phyloP scores from a whole-genome alignment of 2,797 vertebrate species.

The Cyprinodon diabolis region DNA sequence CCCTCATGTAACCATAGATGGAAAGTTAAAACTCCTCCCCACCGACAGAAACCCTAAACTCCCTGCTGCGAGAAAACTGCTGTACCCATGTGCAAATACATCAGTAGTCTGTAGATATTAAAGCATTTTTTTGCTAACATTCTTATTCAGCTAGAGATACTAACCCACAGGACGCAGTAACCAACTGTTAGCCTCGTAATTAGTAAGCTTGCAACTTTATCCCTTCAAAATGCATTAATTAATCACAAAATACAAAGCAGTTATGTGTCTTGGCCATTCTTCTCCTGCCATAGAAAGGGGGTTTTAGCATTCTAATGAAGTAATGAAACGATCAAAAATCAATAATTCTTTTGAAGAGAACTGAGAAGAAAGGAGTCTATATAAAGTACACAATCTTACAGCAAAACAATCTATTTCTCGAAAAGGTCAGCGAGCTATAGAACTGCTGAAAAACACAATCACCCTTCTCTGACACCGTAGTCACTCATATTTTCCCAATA shows the following conservation, averaged over 20 bases:
- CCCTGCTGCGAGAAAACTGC: constrained; percentile 4
- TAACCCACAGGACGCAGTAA: background rate
- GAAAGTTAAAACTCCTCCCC: background rate
- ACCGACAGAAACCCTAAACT: background rate
- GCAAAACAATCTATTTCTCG: constrained; percentile 71
- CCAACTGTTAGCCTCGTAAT: background rate
- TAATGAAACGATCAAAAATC: constrained; percentile 74
- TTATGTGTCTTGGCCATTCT: constrained; percentile 20
- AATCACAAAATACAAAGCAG: constrained; percentile 26
- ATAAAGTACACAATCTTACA: constrained; percentile 65
- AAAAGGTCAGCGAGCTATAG: constrained; percentile 78
- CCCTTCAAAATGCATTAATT: constrained; percentile 13
- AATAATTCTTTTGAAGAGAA: constrained; percentile 79
- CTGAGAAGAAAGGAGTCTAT: constrained; percentile 64
- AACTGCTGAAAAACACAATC: constrained; percentile 54
- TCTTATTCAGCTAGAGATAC: background rate
- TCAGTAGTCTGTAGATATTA: background rate
- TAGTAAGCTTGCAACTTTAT: background rate
- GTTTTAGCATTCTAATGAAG: constrained; percentile 67
- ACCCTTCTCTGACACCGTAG: constrained; percentile 45
- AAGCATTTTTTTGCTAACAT: background rate
- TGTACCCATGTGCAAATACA: background rate
- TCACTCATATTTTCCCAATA: constrained; percentile 73
- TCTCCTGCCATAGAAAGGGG: constrained; percentile 31
- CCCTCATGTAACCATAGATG: background rate